Evolutionary conservation across 2,113 vertebrate genomes (phyloP), one percentile per base, ranked within the genome.

Genomic region (Pseudorasbora parva): DNA sequence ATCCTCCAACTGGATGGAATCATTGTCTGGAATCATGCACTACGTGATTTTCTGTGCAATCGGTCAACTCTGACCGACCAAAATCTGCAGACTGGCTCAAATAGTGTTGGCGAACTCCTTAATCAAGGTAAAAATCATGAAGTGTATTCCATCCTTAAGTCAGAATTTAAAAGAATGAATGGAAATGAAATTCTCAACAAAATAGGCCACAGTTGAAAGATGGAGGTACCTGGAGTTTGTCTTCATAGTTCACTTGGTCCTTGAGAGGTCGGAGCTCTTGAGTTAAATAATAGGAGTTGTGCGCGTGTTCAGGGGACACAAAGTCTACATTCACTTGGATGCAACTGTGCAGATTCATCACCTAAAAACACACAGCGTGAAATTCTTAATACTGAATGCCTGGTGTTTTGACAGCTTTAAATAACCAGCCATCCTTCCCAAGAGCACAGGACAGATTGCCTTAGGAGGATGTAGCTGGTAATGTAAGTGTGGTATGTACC

Each of bases 311-410:
- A 86, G 96, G 95, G 86, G 96, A 97, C 89, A 97, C 95, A 85
- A 97, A 97, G 90, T 97, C 96, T 87, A 96, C 95, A 1, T 95
- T 96, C 85, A 97, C 95, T 92, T 97, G 96, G 93, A 97, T 93
- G 45, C 96, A 97, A 92, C 96, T 96, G 93, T 97, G 95, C 89
- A 97, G 95, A 91, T 96, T 97, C 84, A 97, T 96, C 87, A 97
- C 96, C 96, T 97, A 17, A 15, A 49, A 73, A 41, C n/a, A 85
- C 37, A 85, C 37, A 57, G 41, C 3, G 21, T 14, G 60, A 47
- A 64, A 33, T 27, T 33, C 8, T 47, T 4, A 74, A 74, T 49
- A 15, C 37, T 54, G 62, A 69, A 51, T 30, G 12, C 30, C 54
- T 59, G 54, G 10, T 33, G 27, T 27, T 54, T 64, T 79, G 15